Evolutionary conservation across 2,888 invertebrate species (phyloP).

Genomic region (Temnothorax rugatulus): DNA sequence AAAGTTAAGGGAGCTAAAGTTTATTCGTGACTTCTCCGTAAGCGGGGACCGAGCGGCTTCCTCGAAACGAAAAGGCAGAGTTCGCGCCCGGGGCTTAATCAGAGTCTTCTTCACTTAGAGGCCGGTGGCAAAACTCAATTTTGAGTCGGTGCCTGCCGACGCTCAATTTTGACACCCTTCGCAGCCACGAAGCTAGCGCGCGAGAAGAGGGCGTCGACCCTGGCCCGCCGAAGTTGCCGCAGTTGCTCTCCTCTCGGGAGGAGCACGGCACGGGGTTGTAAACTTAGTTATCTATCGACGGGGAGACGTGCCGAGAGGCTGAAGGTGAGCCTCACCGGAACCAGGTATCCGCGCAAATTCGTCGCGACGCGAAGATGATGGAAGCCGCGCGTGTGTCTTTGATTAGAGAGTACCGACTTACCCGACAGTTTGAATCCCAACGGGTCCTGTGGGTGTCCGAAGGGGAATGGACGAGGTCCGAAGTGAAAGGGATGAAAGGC

Average conservation of each 20-base stretch:
- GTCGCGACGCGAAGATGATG: conserved; percentile 44
- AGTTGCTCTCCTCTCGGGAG: conserved; percentile 43
- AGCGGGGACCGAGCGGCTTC: conserved; percentile 47
- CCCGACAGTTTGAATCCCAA: conserved; percentile 95
- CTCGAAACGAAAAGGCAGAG: conserved; percentile 79
- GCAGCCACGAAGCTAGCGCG: conserved; percentile 77
- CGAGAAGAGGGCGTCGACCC: conserved; percentile 58
- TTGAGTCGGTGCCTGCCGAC: conserved; percentile 81
- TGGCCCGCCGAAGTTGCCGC: conserved; percentile 55
- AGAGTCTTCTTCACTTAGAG: conserved; percentile 84
- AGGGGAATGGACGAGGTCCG: conserved; percentile 92
- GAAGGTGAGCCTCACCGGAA: conserved; percentile 49
- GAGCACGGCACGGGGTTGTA: conserved; percentile 69
- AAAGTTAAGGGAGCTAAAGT: conserved; percentile 64
- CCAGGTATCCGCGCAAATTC: conserved; percentile 59
- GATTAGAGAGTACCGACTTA: conserved; percentile 86
- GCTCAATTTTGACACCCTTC: conserved; percentile 85
- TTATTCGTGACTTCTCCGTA: conserved; percentile 50
- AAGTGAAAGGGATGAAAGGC: conserved; percentile 96
- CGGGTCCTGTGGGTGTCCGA: conserved; percentile 91
- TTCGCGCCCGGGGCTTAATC: conserved; percentile 82
- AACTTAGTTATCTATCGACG: conserved; percentile 83
- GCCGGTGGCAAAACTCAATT: conserved; percentile 84
- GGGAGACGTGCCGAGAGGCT: conserved; percentile 69
- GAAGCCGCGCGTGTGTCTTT: conserved; percentile 46